Evolutionary conservation across 2,797 vertebrate species (phyloP), one percentile per base, ranked within the genome.

Genomic region (Gobio occitaniae): DNA sequence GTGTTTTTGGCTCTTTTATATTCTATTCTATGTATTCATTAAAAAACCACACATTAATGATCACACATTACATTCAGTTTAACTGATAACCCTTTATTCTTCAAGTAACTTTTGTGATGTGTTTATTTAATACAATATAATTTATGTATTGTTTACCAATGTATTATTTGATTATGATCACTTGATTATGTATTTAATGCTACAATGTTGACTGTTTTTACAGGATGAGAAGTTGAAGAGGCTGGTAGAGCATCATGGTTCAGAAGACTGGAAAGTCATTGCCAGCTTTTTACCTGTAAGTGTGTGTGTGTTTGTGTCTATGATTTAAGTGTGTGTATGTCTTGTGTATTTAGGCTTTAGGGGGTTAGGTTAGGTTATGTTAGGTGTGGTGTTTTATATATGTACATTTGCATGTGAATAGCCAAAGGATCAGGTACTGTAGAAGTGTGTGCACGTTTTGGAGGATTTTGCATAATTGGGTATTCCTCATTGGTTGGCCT

Each of bases 191-290:
- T n/a, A 29, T 78, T 72, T 19, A 72, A 61, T 16, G 2, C 25
- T 78, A 65, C 44, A 66, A 48, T 81, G 82, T 15, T 36, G 29
- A 56, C 65, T 61, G 90, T 88, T 88, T 83, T 88, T 72, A 84
- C 91, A 99, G 98, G 98, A 99, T 93, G 98, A 99, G 91, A 99
- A 99, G 90, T 85, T 99, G 86, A 99, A 99, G 94, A 98, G 98
- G 92, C 94, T 99, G 72, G 98, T 98, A 86, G 98, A 99, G 89
- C 95, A 97, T 90, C 97, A 99, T 91, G 97, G 98, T 89, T 98
- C 97, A 86, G 98, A 99, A 90, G 98, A 99, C 93, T 99, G 98
- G 98, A 99, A 99, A 96, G 91, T 98, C 89, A 97, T 99, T 90
- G 97, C 98, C 89, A 99, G 94, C 92, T 97, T 98, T 91, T 95